Conservation (phyloP, 2,113 vertebrate genomes). For the Vombatus ursinus region DNA sequence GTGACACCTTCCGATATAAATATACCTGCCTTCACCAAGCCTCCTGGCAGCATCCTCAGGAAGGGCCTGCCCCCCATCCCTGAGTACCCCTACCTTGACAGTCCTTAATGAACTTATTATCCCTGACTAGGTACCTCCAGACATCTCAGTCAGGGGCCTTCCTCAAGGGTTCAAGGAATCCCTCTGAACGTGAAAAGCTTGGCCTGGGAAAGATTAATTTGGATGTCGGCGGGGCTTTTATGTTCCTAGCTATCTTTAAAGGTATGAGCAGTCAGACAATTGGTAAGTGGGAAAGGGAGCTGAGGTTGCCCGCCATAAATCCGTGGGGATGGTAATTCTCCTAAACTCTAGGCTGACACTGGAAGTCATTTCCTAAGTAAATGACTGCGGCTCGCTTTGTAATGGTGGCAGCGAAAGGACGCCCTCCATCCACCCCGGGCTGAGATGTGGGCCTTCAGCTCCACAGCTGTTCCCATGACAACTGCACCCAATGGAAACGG, state of each 20-base stretch:
- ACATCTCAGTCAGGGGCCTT: neutral
- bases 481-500: neutral
- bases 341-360: neutral
- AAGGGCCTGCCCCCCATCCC: neutral
- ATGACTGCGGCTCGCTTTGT: slow-evolving; percentile 10
- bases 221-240: neutral
- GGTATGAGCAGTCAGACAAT: neutral
- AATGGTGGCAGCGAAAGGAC: neutral
- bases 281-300: neutral
- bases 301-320: neutral
- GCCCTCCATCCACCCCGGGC: neutral
- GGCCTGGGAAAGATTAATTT: neutral
- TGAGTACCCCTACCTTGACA: neutral
- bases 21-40: neutral
- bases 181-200: neutral
- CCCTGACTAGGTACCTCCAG: neutral
- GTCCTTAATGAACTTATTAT: slow-evolving; percentile 39
- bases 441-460: neutral
- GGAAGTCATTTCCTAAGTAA: neutral
- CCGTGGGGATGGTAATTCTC: neutral
- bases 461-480: neutral
- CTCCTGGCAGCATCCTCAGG: too few relatives aligned
- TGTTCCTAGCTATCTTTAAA: neutral
- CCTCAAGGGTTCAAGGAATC: neutral
- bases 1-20: neutral